Evolutionary conservation across 2,888 invertebrate species (phyloP).

Genomic region (Philonicus albiceps): DNA sequence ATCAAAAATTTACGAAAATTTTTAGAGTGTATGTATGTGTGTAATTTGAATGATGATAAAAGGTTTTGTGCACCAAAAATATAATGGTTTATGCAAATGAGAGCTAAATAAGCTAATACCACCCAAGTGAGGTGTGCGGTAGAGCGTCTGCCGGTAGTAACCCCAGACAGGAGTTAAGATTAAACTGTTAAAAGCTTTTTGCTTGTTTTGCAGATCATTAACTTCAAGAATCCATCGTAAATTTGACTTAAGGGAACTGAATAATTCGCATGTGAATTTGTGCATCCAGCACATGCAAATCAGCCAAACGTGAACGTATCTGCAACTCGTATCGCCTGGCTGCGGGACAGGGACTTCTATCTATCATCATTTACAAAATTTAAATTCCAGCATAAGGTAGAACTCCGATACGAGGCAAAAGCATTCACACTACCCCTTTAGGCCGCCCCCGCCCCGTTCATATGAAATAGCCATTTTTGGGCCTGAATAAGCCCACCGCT

Average conservation of each 20-base stretch:
- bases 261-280: conserved; percentile 25
- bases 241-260: conserved; percentile 33
- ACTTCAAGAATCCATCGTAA: conserved; percentile 31
- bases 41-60: background rate
- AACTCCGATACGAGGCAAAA: background rate
- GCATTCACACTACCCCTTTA: background rate
- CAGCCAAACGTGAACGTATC: conserved; percentile 1
- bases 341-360: conserved; percentile 6
- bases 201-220: conserved; percentile 41
- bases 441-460: no score
- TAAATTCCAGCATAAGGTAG: conserved; percentile 39
- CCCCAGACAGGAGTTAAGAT: background rate
- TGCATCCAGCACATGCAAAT: conserved; percentile 18
- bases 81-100: background rate
- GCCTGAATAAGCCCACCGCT: conserved; percentile 7
- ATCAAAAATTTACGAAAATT: background rate
- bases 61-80: background rate
- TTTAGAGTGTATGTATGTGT: background rate
- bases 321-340: background rate
- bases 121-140: background rate
- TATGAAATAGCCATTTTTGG: conserved; percentile 29
- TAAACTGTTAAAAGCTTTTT: conserved; percentile 37
- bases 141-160: background rate
- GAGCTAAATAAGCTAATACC: background rate
- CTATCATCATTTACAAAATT: conserved; percentile 39